Evolutionary conservation across 2,797 vertebrate species (phyloP).

Genomic region (Discoglossus pictus): DNA sequence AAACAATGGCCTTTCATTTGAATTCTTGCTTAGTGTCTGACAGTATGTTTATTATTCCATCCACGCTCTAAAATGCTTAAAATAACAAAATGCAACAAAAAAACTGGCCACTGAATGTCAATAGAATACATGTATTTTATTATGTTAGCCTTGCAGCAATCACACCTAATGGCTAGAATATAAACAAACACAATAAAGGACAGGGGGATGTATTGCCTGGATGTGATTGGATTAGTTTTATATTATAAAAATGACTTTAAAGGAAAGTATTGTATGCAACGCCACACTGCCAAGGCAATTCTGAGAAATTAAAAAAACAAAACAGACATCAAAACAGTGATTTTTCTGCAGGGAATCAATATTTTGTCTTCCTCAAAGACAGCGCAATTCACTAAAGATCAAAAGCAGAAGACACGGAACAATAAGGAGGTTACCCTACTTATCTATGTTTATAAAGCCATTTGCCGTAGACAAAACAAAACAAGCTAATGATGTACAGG

Average conservation of each 20-base stretch:
- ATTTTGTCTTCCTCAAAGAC: too few species aligned
- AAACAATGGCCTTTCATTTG: too few species aligned
- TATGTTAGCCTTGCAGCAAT: conserved; percentile 25
- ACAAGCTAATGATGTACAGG: conserved; percentile 7
- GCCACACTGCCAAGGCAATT: background rate
- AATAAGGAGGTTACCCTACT: conserved; percentile 6
- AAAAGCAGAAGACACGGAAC: conserved; percentile 1
- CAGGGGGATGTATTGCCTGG: conserved; percentile 16
- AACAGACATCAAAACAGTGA: background rate
- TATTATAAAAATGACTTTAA: background rate
- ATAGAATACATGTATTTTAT: conserved; percentile 9
- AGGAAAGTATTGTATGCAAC: too few species aligned
- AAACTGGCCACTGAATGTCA: conserved; percentile 26
- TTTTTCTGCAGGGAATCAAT: too few species aligned
- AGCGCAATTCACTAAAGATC: background rate
- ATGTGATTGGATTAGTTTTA: background rate
- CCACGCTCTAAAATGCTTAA: conserved; percentile 33
- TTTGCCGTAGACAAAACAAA: conserved; percentile 32
- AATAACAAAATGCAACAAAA: conserved; percentile 33
- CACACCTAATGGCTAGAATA: conserved; percentile 41
- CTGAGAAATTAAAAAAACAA: background rate
- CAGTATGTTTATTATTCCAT: conserved; percentile 37
- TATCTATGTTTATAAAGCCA: conserved; percentile 38
- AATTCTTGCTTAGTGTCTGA: conserved; percentile 18
- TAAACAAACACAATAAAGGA: conserved; percentile 46